phyloP scores from a whole-genome alignment of 2,888 invertebrate species.

The Drosophila eohydei region DNA sequence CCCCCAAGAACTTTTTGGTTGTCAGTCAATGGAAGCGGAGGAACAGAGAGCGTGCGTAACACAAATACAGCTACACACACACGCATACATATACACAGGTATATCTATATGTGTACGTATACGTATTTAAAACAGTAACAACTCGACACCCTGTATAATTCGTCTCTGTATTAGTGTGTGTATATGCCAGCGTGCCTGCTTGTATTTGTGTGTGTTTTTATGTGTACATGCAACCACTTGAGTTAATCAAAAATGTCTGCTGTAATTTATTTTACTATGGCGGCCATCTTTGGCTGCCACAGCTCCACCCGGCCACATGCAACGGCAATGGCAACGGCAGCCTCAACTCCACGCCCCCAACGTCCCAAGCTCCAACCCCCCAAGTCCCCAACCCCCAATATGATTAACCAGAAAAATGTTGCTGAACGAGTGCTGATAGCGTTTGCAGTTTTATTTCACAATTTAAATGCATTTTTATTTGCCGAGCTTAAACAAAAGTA shows the following conservation, averaged over 20 bases:
- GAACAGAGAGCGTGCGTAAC: constrained; percentile 60
- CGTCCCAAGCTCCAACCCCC: not conserved
- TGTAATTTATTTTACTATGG: constrained; percentile 83
- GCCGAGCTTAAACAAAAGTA: constrained; percentile 44
- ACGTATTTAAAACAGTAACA: constrained; percentile 43
- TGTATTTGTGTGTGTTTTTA: constrained; percentile 19
- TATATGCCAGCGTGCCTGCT: constrained; percentile 11
- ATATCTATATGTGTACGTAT: constrained; percentile 18
- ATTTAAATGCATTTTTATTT: constrained; percentile 47
- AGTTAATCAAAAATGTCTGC: constrained; percentile 84
- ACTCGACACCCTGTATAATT: constrained; percentile 67
- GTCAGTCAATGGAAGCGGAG: constrained; percentile 77
- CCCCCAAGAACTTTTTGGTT: constrained; percentile 79
- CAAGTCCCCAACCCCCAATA: not conserved
- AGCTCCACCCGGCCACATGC: constrained; percentile 20
- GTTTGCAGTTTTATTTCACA: constrained; percentile 48
- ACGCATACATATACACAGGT: not conserved
- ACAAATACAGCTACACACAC: constrained; percentile 16
- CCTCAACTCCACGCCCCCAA: not conserved
- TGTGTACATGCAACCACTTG: constrained; percentile 76
- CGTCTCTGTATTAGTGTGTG: constrained; percentile 10
- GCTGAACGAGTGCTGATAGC: constrained; percentile 43
- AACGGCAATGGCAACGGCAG: not conserved
- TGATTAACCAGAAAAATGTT: constrained; percentile 7
- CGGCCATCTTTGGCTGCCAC: constrained; percentile 74